Evolutionary conservation across 2,888 invertebrate species (phyloP).

Genomic region (Hypena proboscidalis): DNA sequence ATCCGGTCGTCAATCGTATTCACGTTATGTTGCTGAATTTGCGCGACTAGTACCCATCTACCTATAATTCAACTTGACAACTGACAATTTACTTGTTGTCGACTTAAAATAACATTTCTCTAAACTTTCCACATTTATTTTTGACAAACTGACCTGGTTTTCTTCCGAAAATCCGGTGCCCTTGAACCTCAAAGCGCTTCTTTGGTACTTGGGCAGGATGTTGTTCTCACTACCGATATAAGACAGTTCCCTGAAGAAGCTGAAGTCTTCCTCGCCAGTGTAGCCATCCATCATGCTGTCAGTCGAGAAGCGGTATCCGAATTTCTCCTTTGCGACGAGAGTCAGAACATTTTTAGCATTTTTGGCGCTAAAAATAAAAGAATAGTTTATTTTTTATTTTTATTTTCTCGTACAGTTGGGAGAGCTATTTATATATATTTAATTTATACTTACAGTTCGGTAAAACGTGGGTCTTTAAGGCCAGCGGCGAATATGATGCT

Average conservation of each 20-base stretch:
- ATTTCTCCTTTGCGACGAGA: constrained; percentile 73
- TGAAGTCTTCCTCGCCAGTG: constrained; percentile 59
- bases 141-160: constrained; percentile 51
- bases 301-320: constrained; percentile 81
- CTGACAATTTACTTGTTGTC: no score
- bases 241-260: constrained; percentile 65
- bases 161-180: constrained; percentile 59
- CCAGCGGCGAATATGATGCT: constrained; percentile 83
- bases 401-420: no score
- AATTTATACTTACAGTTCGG: constrained; percentile 77
- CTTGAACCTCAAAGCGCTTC: constrained; percentile 54
- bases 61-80: no score
- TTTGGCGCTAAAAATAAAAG: constrained; percentile 61
- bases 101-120: no score
- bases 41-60: no score
- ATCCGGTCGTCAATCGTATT: no score
- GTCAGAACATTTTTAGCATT: constrained; percentile 75
- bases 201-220: constrained; percentile 75
- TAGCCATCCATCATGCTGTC: constrained; percentile 67
- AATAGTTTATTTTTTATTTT: no score
- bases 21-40: no score
- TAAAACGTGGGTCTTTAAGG: constrained; percentile 68
- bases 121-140: no score
- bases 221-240: constrained; percentile 85
- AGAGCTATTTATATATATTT: background rate